These are phyloP conservation scores for Neolamprologus brichardi DNA, from an alignment of 2,113 vertebrate genomes.

Conservation along the genomic window DNA sequence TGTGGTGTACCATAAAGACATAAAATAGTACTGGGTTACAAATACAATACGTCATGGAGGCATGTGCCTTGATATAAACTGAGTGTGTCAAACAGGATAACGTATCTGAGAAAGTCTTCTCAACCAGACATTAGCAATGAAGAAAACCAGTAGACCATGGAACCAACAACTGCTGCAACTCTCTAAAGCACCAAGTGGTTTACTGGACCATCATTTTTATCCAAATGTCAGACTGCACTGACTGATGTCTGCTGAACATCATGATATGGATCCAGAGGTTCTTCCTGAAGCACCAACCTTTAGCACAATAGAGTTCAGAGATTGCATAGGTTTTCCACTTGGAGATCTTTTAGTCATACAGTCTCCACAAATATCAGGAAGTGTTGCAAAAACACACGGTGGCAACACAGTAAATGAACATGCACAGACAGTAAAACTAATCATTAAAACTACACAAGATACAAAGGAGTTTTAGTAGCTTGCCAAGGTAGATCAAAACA, in stretches of 20 bases:
- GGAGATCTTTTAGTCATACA: neutral
- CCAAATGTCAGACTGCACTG: fast-evolving
- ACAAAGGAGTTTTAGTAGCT: neutral
- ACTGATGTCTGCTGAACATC: neutral
- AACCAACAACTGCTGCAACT: neutral
- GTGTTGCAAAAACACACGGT: neutral
- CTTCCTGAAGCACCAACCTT: neutral
- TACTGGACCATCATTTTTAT: neutral
- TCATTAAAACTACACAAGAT: neutral
- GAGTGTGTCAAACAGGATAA: neutral
- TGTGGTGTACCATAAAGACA: neutral
- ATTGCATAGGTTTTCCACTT: neutral
- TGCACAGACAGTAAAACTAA: neutral
- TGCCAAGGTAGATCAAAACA: neutral
- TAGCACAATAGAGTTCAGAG: neutral
- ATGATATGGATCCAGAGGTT: neutral
- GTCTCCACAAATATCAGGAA: neutral
- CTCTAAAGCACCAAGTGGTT: neutral
- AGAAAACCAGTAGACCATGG: neutral
- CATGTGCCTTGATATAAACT: neutral
- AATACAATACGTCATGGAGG: neutral
- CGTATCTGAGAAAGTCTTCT: fast-evolving
- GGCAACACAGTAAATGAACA: neutral
- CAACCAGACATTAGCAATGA: neutral
- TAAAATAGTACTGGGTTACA: neutral